Percentiles rank a stretch among this genome's conserved stretches.
Conservation (phyloP, 1,140 invertebrate genomes). For the Andrena cerasifolii region DNA sequence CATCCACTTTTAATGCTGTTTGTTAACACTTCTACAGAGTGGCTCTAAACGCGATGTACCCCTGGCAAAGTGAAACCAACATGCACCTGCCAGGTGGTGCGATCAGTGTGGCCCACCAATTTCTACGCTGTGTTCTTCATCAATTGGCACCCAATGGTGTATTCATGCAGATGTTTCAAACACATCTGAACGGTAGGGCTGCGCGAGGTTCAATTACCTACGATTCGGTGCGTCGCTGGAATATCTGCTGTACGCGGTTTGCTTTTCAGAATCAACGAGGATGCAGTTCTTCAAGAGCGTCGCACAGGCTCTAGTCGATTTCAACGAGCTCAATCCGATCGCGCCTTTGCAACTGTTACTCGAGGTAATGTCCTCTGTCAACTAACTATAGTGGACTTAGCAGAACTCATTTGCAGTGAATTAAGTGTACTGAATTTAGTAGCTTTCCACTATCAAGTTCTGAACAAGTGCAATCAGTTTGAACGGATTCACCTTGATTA, state of each 20-base stretch:
- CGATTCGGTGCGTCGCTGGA: neutral
- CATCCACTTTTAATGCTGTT: neutral
- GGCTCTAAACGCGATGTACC: slow-evolving; percentile 88
- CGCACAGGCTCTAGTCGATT: slow-evolving; percentile 96
- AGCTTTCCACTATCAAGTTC: too few relatives aligned
- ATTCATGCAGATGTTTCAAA: slow-evolving; percentile 97
- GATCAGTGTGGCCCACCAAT: slow-evolving; percentile 97
- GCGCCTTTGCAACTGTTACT: slow-evolving; percentile 95
- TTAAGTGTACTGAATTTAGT: too few relatives aligned
- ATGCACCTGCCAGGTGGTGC: slow-evolving; percentile 94
- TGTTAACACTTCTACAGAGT: slow-evolving; percentile 82
- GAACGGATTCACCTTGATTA: too few relatives aligned
- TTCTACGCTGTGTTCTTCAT: slow-evolving; percentile 97
- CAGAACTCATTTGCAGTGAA: too few relatives aligned
- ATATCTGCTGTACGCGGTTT: neutral
- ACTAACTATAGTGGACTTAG: neutral
- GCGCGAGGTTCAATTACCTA: neutral
- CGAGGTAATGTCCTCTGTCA: slow-evolving; percentile 84
- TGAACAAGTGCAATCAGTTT: too few relatives aligned
- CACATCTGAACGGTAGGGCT: slow-evolving; percentile 89
- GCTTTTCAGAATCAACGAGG: slow-evolving; percentile 85
- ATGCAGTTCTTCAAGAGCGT: slow-evolving; percentile 96
- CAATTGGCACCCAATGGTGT: slow-evolving; percentile 98
- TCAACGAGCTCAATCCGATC: slow-evolving; percentile 97
- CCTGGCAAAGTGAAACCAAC: slow-evolving; percentile 96